Evolutionary conservation across 2,113 vertebrate genomes (phyloP).

Genomic region (Nematolebias whitei): DNA sequence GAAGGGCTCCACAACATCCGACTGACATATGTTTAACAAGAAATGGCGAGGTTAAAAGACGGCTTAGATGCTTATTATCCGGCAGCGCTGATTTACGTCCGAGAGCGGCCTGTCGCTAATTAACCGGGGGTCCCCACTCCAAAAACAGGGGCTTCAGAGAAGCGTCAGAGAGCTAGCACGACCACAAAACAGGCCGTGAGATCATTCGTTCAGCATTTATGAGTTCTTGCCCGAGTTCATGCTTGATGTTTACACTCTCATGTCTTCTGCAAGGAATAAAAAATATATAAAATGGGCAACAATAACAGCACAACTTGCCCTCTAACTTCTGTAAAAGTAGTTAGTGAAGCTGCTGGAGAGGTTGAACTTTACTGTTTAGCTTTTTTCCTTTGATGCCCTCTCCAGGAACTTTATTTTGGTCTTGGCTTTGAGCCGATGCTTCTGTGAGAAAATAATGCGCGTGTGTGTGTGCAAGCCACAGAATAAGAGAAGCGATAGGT

Average conservation of each 20-base stretch:
- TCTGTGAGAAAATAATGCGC: slow-evolving; percentile 22
- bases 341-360: slow-evolving; percentile 4
- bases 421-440: slow-evolving; percentile 39
- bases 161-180: slow-evolving; percentile 59
- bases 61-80: slow-evolving; percentile 72
- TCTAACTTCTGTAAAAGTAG: slow-evolving; percentile 26
- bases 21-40: slow-evolving; percentile 74
- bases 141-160: slow-evolving; percentile 67
- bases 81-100: slow-evolving; percentile 68
- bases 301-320: slow-evolving; percentile 14
- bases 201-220: slow-evolving; percentile 68
- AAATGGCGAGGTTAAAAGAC: slow-evolving; percentile 77
- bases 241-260: slow-evolving; percentile 52
- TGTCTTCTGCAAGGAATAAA: slow-evolving; percentile 21
- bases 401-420: slow-evolving; percentile 55
- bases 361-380: background rate
- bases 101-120: slow-evolving; percentile 71
- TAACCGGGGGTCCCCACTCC: slow-evolving; percentile 68
- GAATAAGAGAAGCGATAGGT: slow-evolving; percentile 40
- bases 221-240: slow-evolving; percentile 46
- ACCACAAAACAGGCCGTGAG: slow-evolving; percentile 71
- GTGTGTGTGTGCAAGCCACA: slow-evolving; percentile 2
- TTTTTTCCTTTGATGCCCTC: slow-evolving; percentile 2
- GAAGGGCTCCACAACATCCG: slow-evolving; percentile 60
- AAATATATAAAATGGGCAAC: slow-evolving; percentile 2